These are phyloP conservation scores for Notolepis coatsorum DNA, from an alignment of 2,797 vertebrate species.

Conservation along the genomic window DNA sequence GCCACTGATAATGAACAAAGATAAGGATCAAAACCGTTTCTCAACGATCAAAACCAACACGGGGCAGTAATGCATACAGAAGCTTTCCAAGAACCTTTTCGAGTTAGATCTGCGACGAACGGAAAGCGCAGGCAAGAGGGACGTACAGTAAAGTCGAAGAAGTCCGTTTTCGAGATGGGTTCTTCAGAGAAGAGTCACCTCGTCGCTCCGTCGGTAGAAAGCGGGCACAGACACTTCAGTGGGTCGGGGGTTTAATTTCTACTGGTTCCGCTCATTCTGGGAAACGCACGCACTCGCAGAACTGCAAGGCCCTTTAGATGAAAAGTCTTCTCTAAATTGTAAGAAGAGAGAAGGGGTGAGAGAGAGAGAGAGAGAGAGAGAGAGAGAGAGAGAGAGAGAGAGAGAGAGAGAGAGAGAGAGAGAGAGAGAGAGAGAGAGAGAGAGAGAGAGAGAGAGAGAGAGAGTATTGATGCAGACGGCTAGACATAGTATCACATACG, in stretches of 20 bases:
- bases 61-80: background rate
- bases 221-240: background rate
- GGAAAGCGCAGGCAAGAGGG: too few species aligned
- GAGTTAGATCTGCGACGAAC: background rate
- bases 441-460: slow-evolving; percentile 28
- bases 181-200: too few species aligned
- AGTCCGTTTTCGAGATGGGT: too few species aligned
- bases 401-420: slow-evolving; percentile 16
- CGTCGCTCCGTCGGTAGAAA: too few species aligned
- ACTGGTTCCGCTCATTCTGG: slow-evolving; percentile 1
- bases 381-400: slow-evolving; percentile 28
- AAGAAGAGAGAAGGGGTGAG: slow-evolving; percentile 10
- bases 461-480: slow-evolving; percentile 19
- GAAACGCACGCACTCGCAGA: too few species aligned
- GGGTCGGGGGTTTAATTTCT: slow-evolving; percentile 22
- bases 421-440: slow-evolving; percentile 12
- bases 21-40: background rate
- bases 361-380: slow-evolving; percentile 13
- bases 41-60: background rate
- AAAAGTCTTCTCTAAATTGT: too few species aligned
- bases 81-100: background rate
- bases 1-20: slow-evolving; percentile 1
- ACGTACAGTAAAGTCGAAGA: background rate
- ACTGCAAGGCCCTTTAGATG: background rate
- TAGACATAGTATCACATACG: slow-evolving; percentile 45